Conservation (phyloP, 1,140 invertebrate genomes). For the Polypedilum vanderplanki region DNA sequence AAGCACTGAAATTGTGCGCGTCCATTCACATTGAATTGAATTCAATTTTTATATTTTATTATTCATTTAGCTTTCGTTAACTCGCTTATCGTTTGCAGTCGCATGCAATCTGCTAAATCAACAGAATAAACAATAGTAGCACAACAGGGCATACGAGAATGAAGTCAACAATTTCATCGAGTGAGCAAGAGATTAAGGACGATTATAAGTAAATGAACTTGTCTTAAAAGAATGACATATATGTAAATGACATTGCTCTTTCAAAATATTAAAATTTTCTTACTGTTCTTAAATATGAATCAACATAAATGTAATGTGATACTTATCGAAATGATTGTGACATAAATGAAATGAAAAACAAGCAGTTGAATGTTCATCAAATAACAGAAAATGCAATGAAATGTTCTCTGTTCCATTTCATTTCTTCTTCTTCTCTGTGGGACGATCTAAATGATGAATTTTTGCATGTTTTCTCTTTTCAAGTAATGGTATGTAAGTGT, state of each 20-base stretch:
- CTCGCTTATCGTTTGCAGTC: background rate
- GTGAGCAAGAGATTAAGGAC: too few relatives aligned
- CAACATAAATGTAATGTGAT: conserved; percentile 22
- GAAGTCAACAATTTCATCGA: conserved; percentile 15
- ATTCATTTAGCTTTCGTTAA: background rate
- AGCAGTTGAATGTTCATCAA: background rate
- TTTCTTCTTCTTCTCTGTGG: background rate
- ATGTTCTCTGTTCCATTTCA: background rate
- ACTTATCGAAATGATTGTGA: conserved; percentile 26
- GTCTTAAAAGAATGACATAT: background rate
- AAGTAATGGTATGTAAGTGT: background rate
- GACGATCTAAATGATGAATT: background rate
- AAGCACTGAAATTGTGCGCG: background rate
- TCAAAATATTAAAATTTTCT: background rate
- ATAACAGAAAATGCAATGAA: background rate
- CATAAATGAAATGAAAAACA: conserved; percentile 10
- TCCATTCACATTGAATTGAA: background rate
- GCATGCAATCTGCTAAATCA: background rate
- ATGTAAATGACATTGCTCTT: conserved; percentile 23
- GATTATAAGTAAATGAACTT: background rate
- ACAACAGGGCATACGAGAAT: background rate
- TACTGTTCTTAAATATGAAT: background rate
- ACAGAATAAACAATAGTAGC: background rate
- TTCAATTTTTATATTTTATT: background rate
- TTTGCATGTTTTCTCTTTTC: background rate